Conservation (phyloP, 2,113 vertebrate genomes). For the Nesoenas mayeri region DNA sequence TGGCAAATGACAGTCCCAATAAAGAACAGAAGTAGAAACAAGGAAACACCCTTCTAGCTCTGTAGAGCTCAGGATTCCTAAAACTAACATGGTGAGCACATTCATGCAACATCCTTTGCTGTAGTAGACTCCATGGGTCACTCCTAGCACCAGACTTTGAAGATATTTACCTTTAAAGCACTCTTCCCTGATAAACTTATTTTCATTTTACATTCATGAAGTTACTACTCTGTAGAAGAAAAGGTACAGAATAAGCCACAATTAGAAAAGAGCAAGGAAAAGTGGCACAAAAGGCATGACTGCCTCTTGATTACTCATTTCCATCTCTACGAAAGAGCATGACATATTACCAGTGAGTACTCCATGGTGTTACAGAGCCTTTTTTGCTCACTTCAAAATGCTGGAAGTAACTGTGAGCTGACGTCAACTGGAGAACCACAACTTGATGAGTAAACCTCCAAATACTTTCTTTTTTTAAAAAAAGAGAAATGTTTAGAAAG, state of each 20-base stretch:
- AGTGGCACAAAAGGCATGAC: not conserved
- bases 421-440: not conserved
- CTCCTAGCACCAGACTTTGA: not conserved
- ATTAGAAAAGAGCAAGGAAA: not conserved
- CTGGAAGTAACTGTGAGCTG: not conserved
- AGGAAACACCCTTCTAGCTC: not conserved
- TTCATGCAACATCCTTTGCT: not conserved
- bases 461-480: not conserved
- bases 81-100: not conserved
- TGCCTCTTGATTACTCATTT: not conserved
- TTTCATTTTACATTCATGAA: not conserved
- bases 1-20: not conserved
- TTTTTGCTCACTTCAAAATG: not conserved
- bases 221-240: slow-evolving; percentile 37
- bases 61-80: not conserved
- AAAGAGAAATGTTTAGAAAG: not conserved
- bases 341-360: not conserved
- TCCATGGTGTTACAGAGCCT: not conserved
- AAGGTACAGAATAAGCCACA: not conserved
- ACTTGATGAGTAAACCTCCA: not conserved
- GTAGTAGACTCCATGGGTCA: accelerated
- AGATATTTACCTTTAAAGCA: not conserved
- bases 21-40: not conserved
- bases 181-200: accelerated
- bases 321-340: not conserved